Base-by-base conservation (phyloP, 1,140 invertebrate genomes). In the Drosophila prosaltans region DNA sequence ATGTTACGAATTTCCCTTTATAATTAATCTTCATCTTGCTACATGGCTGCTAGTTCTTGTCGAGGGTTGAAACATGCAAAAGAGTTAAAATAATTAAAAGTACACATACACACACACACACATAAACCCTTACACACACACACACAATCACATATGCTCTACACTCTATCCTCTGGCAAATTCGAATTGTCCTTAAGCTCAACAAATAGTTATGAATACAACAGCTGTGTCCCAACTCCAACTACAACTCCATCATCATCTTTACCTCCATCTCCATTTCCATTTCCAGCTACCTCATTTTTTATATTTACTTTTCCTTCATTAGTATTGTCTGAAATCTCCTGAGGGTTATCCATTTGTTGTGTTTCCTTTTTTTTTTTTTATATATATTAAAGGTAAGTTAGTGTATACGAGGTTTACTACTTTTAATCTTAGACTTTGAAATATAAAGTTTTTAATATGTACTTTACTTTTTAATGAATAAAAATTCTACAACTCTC, bases 81-180 rank as follows among this genome's bases (percentile, higher is more conserved):
- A 86, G 82, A 86, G 82, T 88, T 86, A 82, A 51, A 86, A 86
- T 85, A 85, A 86, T 78, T 77, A 77, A 85, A 86, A 86, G 82
- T 76, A 86, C 79, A 86, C 72, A 82, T 43, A 72, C 70, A 55
- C 58, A 65, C 57, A 67, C 40, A 60, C 58, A 30, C 39, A 28
- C 30, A 16, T 24, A n/a, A 43, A 72, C 43, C 11, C 41, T 58
- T 21, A 40, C 32, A 65, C 28, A 30, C 28, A 36, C 40, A 36
- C 2, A 40, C 32, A 65, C 28, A 30, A 2, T 21, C 40, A 36
- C 2, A 40, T 24, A 65, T 16, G 32, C 1, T 30, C 64, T 36
- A 51, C 45, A 51, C 21, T 51, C 21, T 51, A 51, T 51, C 45
- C 45, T 51, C 45, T 51, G 45, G 6, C 26, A 28, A 28, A 45